Evolutionary conservation across 2,888 invertebrate species (phyloP), one percentile per base, ranked within the genome.

Genomic region (Drosophila kokeensis): DNA sequence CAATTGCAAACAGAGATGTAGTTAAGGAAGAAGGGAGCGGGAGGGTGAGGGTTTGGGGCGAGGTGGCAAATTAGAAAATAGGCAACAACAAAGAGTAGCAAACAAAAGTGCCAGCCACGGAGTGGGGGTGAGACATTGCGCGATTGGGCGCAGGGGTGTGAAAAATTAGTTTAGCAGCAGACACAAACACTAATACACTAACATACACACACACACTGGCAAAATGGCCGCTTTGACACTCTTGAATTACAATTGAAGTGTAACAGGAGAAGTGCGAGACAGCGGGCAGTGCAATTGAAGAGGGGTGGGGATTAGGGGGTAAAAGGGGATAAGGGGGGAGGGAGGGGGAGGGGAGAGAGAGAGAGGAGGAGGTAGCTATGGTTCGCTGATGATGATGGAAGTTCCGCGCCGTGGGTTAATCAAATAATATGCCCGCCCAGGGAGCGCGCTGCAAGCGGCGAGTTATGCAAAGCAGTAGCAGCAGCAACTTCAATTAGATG

Each of bases 341-440:
- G 32, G 24, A 24, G 27, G 27, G 62, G 57, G 49, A 7, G 36
- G 2, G 0, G 13, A 1, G 21, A 2, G 49, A 67, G 30, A 50
- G 10, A 32, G 48, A 29, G 42, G 53, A 7, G 66, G 69, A n/a
- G 58, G 11, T 40, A 13, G 34, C 34, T 11, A 36, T 40, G 32
- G 55, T n/a, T 62, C 89, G 84, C 84, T 85, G 86, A 88, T 85
- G 87, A 85, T 85, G 89, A 88, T 83, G 85, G 89, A 85, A 79
- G 89, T 72, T 65, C 73, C 55, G 71, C 62, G 59, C 54, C 65
- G 67, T 87, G 83, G 80, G 87, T 88, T 85, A 85, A 88, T 88
- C 89, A 85, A 88, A 86, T 85, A 73, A 42, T 76, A 67, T 69
- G 69, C 65, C 69, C 73, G 68, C 68, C 76, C 66, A 62, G 68